Conservation (phyloP, 2,888 invertebrate genomes). For the Pristionchus japonicus region DNA sequence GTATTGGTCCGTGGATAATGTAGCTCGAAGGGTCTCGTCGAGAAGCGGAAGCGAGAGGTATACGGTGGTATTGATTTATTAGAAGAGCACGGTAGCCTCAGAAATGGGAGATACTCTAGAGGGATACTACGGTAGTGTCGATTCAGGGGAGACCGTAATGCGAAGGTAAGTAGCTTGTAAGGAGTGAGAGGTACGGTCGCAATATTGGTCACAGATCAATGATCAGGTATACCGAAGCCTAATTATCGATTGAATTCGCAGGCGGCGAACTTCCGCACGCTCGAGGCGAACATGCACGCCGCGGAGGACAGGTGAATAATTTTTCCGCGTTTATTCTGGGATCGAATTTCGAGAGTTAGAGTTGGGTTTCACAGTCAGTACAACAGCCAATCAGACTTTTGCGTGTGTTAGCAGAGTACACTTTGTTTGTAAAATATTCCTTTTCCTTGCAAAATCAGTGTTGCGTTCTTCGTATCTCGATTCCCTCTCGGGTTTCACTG, state of each 20-base stretch:
- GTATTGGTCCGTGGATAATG: no score
- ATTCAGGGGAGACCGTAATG: no score
- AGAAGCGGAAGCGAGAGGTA: conserved; percentile 47
- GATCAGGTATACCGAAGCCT: no score
- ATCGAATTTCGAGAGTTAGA: background rate
- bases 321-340: background rate
- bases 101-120: background rate
- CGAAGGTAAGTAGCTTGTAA: no score
- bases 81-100: no score
- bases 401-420: background rate
- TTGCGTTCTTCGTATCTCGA: no score
- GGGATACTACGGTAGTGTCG: no score
- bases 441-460: no score
- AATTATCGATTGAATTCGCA: background rate
- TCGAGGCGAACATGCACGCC: conserved; percentile 12
- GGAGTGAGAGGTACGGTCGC: background rate
- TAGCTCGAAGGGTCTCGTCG: conserved; percentile 8
- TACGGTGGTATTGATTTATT: background rate
- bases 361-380: background rate
- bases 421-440: no score
- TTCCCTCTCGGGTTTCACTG: no score
- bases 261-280: conserved; percentile 1
- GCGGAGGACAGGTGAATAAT: background rate
- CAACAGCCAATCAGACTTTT: background rate
- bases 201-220: background rate